These are phyloP conservation scores for Tenthredo notha DNA, from an alignment of 2,888 invertebrate genomes.

Conservation along the genomic window DNA sequence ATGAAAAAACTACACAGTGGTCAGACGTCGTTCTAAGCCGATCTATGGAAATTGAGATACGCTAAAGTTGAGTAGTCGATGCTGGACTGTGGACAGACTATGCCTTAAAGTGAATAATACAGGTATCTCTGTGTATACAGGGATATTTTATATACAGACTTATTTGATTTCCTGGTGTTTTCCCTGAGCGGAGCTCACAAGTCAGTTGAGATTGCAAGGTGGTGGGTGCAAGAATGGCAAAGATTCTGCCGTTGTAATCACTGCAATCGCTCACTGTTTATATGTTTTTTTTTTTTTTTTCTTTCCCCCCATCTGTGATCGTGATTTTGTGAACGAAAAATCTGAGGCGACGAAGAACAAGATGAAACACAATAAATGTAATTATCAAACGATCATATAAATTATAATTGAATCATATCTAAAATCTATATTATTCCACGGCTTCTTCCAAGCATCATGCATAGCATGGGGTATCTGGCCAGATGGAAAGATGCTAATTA, in stretches of 20 bases:
- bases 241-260: background rate
- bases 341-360: background rate
- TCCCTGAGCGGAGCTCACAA: background rate
- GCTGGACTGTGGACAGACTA: background rate
- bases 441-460: no score
- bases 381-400: background rate
- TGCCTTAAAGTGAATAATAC: background rate
- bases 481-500: no score
- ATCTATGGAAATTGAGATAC: background rate
- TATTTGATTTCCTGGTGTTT: background rate
- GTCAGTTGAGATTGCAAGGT: conserved; percentile 5
- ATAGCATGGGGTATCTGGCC: no score
- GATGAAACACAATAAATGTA: background rate
- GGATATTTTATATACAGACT: background rate
- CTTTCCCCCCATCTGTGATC: background rate
- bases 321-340: background rate
- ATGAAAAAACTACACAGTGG: background rate
- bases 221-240: background rate
- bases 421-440: no score
- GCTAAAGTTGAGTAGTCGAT: background rate
- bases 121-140: background rate
- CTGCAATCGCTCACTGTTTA: background rate
- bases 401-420: background rate
- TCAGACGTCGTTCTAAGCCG: background rate
- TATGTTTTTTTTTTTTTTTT: background rate